Conservation (phyloP, 2,113 vertebrate species). For the Nematolebias whitei region DNA sequence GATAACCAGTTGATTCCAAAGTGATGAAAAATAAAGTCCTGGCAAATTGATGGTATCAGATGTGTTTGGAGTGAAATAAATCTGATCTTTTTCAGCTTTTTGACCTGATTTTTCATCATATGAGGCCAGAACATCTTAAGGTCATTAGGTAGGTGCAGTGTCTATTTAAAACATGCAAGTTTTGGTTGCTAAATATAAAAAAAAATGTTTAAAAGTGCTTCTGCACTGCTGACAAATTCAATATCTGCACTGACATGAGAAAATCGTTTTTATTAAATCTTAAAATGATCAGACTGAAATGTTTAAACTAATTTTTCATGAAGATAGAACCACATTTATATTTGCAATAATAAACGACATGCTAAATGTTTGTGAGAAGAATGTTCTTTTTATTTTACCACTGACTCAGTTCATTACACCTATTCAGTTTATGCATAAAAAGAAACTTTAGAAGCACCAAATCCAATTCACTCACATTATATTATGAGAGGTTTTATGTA, state of each 20-base stretch:
- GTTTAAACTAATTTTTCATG: constrained; percentile 1
- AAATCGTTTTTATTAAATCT: not conserved
- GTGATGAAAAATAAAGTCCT: too few species aligned
- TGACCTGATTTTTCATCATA: too few species aligned
- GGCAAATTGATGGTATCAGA: too few species aligned
- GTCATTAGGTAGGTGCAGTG: too few species aligned
- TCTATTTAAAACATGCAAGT: too few species aligned
- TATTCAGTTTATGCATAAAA: constrained; percentile 25
- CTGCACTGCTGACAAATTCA: not conserved
- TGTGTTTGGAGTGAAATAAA: too few species aligned
- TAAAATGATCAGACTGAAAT: not conserved
- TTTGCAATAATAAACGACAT: not conserved
- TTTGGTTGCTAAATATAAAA: not conserved
- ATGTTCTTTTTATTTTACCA: constrained; percentile 1
- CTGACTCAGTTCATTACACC: constrained; percentile 24
- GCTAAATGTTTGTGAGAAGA: constrained; percentile 1
- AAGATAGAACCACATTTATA: not conserved
- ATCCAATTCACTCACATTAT: constrained; percentile 37
- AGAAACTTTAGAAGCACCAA: constrained; percentile 30
- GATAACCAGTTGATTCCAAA: too few species aligned
- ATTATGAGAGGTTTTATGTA: constrained; percentile 3
- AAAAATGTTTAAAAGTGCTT: not conserved
- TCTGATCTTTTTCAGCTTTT: too few species aligned
- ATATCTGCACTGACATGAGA: not conserved
- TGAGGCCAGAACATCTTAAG: too few species aligned